phyloP scores from a whole-genome alignment of 2,888 invertebrate species.

The Vandiemenella viatica region DNA sequence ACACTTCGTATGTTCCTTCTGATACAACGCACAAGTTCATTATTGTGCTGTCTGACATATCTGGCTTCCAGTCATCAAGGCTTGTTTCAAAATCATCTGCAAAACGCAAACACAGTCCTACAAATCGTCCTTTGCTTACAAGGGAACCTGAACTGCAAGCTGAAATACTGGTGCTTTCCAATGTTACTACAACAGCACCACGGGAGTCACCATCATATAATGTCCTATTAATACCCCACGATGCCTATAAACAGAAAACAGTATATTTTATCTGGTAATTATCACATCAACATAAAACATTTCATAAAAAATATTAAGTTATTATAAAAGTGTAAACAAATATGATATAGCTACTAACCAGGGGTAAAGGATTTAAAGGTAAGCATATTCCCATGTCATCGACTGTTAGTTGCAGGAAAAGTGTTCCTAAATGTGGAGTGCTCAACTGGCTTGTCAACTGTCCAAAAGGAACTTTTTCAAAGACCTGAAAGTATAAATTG shows the following conservation, averaged over 20 bases:
- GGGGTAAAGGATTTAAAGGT: constrained; percentile 69
- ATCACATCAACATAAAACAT: background rate
- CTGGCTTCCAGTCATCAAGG: constrained; percentile 94
- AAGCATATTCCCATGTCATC: constrained; percentile 94
- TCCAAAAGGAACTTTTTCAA: constrained; percentile 63
- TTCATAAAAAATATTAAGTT: background rate
- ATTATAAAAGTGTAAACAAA: background rate
- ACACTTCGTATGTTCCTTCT: constrained; percentile 96
- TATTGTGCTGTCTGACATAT: constrained; percentile 56
- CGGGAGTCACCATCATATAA: constrained; percentile 62
- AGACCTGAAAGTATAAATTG: constrained; percentile 27
- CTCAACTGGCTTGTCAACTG: constrained; percentile 62
- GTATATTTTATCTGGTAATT: background rate
- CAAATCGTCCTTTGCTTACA: constrained; percentile 78
- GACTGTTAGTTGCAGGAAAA: constrained; percentile 86
- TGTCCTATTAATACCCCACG: constrained; percentile 45
- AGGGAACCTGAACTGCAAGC: constrained; percentile 93
- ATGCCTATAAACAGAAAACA: constrained; percentile 26
- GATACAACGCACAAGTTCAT: constrained; percentile 95
- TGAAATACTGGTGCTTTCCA: constrained; percentile 88
- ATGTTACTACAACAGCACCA: constrained; percentile 86
- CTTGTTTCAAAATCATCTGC: constrained; percentile 95
- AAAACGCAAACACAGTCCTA: constrained; percentile 83
- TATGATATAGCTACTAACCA: constrained; percentile 25
- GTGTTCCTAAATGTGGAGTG: constrained; percentile 68